These are phyloP conservation scores for Eristalis arbustorum DNA, from an alignment of 2,888 invertebrate species.

Conservation along the genomic window DNA sequence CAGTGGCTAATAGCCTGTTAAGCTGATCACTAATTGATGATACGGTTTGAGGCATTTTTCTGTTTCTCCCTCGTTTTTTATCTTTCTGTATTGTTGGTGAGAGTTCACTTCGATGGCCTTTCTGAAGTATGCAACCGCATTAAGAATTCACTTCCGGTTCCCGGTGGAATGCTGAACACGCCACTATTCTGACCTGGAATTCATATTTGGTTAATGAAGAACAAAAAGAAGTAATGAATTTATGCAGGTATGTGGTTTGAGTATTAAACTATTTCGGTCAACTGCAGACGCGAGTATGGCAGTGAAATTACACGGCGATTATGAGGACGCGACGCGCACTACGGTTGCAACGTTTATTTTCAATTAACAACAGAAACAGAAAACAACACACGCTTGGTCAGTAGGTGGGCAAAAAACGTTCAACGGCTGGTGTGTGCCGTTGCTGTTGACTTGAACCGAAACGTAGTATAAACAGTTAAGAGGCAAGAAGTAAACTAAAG, in stretches of 20 bases:
- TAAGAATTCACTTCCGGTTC: slow-evolving; percentile 54
- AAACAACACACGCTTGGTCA: slow-evolving; percentile 19
- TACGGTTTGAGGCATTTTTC: slow-evolving; percentile 63
- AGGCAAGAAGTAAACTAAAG: slow-evolving; percentile 56
- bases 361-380: slow-evolving; percentile 6
- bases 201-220: slow-evolving; percentile 67
- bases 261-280: slow-evolving; percentile 42
- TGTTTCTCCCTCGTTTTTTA: not conserved
- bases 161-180: slow-evolving; percentile 30
- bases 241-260: not conserved
- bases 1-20: slow-evolving; percentile 83
- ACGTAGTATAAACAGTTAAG: slow-evolving; percentile 35
- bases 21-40: slow-evolving; percentile 78
- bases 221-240: slow-evolving; percentile 19
- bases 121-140: slow-evolving; percentile 38
- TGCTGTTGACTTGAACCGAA: slow-evolving; percentile 14
- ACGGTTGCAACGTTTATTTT: slow-evolving; percentile 50
- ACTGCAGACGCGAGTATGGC: slow-evolving; percentile 7
- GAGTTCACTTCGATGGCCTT: slow-evolving; percentile 15
- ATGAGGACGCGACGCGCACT: slow-evolving; percentile 8
- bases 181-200: slow-evolving; percentile 63
- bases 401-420: slow-evolving; percentile 38
- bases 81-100: not conserved
- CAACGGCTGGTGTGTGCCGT: slow-evolving; percentile 1
- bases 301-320: slow-evolving; percentile 39